A percentile compares a stretch with the other conserved stretches of the same genome.
Evolutionary conservation across 1,140 invertebrate genomes (phyloP).

Genomic region (Schlechtendalia chinensis): DNA sequence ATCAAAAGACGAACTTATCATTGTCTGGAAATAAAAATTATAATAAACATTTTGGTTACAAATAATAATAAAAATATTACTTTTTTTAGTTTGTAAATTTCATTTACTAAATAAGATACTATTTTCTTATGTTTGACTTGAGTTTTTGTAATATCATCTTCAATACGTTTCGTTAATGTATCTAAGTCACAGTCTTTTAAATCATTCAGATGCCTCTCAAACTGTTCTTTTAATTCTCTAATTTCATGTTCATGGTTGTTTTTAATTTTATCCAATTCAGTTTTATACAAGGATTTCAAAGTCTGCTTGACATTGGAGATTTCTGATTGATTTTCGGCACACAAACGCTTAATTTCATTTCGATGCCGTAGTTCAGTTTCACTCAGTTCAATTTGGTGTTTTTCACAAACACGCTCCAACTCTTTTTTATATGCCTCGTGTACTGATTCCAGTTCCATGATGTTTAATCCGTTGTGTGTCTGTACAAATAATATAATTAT

Average conservation of each 20-base stretch:
- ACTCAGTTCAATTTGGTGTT: conserved; percentile 14
- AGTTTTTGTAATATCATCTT: conserved; percentile 48
- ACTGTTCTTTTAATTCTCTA: conserved; percentile 26
- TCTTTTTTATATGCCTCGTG: conserved; percentile 36
- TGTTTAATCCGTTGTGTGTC: neutral
- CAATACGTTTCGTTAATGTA: conserved; percentile 41
- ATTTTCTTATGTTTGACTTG: conserved; percentile 44
- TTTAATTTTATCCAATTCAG: conserved; percentile 31
- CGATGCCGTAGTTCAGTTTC: conserved; percentile 23
- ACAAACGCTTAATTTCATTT: conserved; percentile 26
- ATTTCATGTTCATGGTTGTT: conserved; percentile 28
- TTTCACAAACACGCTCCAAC: conserved; percentile 29
- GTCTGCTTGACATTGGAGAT: conserved; percentile 9
- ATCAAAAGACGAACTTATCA: conserved; percentile 38
- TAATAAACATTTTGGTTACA: neutral
- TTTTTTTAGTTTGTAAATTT: conserved; percentile 44
- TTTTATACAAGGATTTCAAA: conserved; percentile 6
- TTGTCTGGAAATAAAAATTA: conserved; percentile 10
- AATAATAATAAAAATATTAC: neutral
- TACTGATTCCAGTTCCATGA: conserved; percentile 1
- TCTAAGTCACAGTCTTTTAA: conserved; percentile 38
- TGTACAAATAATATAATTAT: neutral
- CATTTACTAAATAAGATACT: conserved; percentile 44
- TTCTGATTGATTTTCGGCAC: neutral
- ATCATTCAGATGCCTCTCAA: conserved; percentile 25